phyloP scores from a whole-genome alignment of 2,113 vertebrate genomes.

The Kryptolebias marmoratus region DNA sequence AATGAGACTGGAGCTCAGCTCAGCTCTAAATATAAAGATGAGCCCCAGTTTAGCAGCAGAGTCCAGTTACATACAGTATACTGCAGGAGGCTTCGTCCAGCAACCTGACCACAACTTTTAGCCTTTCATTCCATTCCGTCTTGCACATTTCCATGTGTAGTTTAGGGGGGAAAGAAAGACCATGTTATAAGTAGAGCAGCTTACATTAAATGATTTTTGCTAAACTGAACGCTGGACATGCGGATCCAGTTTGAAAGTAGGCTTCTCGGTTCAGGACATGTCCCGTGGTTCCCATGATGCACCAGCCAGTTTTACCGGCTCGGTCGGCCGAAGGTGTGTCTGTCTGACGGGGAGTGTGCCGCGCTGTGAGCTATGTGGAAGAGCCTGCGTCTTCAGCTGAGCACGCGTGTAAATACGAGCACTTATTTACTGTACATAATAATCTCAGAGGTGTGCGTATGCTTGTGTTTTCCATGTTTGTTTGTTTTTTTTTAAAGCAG shows the following conservation, averaged over 20 bases:
- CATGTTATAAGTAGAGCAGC: not conserved
- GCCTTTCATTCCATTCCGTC: not conserved
- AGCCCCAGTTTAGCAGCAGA: conserved; percentile 27
- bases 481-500: not conserved
- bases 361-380: not conserved
- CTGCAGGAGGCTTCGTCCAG: not conserved
- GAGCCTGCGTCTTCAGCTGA: not conserved
- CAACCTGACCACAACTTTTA: conserved; percentile 10
- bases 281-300: conserved; percentile 24
- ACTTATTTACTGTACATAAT: not conserved
- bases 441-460: not conserved
- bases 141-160: no score
- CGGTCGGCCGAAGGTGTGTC: conserved; percentile 53
- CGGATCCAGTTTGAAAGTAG: not conserved
- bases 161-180: no score
- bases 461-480: not conserved
- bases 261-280: not conserved
- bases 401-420: not conserved
- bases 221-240: not conserved
- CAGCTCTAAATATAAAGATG: conserved; percentile 66
- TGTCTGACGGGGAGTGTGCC: conserved; percentile 10
- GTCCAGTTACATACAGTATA: conserved; percentile 47
- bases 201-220: not conserved
- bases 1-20: conserved; percentile 22
- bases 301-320: conserved; percentile 59